Evolutionary conservation across 1,140 invertebrate species (phyloP).

Genomic region (Marisa cornuarietis): DNA sequence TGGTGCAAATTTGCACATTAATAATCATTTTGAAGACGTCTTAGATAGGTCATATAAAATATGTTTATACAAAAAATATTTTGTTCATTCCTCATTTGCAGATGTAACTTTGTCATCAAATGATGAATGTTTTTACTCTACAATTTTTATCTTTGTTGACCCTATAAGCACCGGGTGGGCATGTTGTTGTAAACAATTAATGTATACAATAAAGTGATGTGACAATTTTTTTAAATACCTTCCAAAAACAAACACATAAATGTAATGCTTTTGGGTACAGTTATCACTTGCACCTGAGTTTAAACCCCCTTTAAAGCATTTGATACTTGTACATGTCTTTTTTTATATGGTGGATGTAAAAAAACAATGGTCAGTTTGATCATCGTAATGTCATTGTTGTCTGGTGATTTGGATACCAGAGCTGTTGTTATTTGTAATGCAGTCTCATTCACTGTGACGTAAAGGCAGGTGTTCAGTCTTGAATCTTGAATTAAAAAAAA

Average conservation of each 20-base stretch:
- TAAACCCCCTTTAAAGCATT: neutral
- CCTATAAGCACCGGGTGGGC: too few species aligned
- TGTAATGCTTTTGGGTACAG: neutral
- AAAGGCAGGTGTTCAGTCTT: constrained; percentile 1
- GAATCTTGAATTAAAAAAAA: constrained; percentile 1
- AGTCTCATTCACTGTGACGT: constrained; percentile 6
- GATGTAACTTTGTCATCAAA: too few species aligned
- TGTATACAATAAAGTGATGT: too few species aligned
- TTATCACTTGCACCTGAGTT: neutral
- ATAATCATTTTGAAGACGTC: too few species aligned
- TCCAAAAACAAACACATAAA: neutral
- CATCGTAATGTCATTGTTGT: neutral
- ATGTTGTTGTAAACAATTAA: too few species aligned
- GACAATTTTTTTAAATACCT: neutral
- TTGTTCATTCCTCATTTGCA: too few species aligned
- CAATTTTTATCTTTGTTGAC: too few species aligned
- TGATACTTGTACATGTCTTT: neutral
- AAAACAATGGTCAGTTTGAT: neutral
- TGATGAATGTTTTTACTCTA: too few species aligned
- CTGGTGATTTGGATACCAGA: constrained; percentile 9
- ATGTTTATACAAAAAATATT: too few species aligned
- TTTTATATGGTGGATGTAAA: neutral
- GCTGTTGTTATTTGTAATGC: constrained; percentile 11
- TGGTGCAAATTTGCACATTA: too few species aligned
- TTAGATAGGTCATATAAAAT: too few species aligned